Evolutionary conservation across 2,888 invertebrate genomes (phyloP).

Genomic region (Phalera bucephala): DNA sequence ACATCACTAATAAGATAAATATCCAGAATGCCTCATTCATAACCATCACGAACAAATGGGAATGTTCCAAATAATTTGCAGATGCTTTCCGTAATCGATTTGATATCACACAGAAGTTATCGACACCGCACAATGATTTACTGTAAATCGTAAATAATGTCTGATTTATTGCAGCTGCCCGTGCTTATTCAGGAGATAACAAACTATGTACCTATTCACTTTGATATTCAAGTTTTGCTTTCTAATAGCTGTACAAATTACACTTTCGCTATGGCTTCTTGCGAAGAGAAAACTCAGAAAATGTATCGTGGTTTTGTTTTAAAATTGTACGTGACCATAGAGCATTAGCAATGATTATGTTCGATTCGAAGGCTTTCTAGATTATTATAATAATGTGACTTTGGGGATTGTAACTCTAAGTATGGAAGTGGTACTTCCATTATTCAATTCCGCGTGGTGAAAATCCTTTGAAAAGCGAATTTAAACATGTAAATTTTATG

Average conservation of each 20-base stretch:
- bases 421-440: too few relatives aligned
- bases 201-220: slow-evolving; percentile 21
- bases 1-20: too few relatives aligned
- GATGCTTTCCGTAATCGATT: slow-evolving; percentile 4
- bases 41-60: too few relatives aligned
- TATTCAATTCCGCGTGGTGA: too few relatives aligned
- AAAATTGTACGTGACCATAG: slow-evolving; percentile 35
- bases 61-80: too few relatives aligned
- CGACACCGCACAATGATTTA: slow-evolving; percentile 8
- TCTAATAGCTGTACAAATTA: slow-evolving; percentile 49
- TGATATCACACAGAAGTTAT: slow-evolving; percentile 6
- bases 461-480: too few relatives aligned
- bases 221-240: slow-evolving; percentile 47
- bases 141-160: slow-evolving; percentile 7
- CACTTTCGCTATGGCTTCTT: slow-evolving; percentile 51
- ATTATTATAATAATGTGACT: background rate
- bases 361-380: slow-evolving; percentile 24
- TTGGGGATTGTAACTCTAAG: too few relatives aligned
- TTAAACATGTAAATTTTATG: too few relatives aligned
- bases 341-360: slow-evolving; percentile 39
- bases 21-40: too few relatives aligned
- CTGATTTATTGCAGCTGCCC: slow-evolving; percentile 4
- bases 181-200: slow-evolving; percentile 9
- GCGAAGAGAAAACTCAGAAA: slow-evolving; percentile 52
- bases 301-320: slow-evolving; percentile 37